phyloP scores from a whole-genome alignment of 2,888 invertebrate species.

The Limnephilus auricula region DNA sequence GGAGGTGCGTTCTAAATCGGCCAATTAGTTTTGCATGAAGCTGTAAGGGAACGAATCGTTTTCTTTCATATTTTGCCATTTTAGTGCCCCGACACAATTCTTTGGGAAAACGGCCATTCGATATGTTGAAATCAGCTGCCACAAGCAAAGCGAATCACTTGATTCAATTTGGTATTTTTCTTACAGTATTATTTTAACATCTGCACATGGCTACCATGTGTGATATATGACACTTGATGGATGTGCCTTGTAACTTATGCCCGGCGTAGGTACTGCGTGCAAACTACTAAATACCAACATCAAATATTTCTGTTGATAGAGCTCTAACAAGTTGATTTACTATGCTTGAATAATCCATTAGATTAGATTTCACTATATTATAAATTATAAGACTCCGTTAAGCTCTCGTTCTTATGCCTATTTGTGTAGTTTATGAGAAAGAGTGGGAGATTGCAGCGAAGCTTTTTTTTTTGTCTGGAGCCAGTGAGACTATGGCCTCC shows the following conservation, averaged over 20 bases:
- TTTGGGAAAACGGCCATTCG: slow-evolving; percentile 57
- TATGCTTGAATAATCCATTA: not conserved
- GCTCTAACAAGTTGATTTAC: not conserved
- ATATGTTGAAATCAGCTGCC: slow-evolving; percentile 64
- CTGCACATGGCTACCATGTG: slow-evolving; percentile 48
- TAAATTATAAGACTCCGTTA: not conserved
- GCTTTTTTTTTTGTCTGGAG: too few relatives aligned
- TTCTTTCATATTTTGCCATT: slow-evolving; percentile 49
- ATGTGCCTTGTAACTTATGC: slow-evolving; percentile 2
- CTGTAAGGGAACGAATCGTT: slow-evolving; percentile 41
- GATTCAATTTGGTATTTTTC: slow-evolving; percentile 56
- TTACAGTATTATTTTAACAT: slow-evolving; percentile 23
- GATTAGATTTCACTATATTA: not conserved
- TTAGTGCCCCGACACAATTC: slow-evolving; percentile 39
- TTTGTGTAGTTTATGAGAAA: not conserved
- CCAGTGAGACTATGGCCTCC: too few relatives aligned
- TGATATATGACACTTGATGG: slow-evolving; percentile 31
- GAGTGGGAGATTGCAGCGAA: not conserved
- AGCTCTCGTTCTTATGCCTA: not conserved
- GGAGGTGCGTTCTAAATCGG: slow-evolving; percentile 63
- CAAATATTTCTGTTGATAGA: not conserved
- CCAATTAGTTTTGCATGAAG: slow-evolving; percentile 65
- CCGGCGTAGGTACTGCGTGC: not conserved
- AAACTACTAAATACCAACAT: not conserved
- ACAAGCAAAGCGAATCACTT: slow-evolving; percentile 63